These are phyloP conservation scores for Microtus ochrogaster DNA, from an alignment of 2,113 vertebrate species.

Conservation along the genomic window DNA sequence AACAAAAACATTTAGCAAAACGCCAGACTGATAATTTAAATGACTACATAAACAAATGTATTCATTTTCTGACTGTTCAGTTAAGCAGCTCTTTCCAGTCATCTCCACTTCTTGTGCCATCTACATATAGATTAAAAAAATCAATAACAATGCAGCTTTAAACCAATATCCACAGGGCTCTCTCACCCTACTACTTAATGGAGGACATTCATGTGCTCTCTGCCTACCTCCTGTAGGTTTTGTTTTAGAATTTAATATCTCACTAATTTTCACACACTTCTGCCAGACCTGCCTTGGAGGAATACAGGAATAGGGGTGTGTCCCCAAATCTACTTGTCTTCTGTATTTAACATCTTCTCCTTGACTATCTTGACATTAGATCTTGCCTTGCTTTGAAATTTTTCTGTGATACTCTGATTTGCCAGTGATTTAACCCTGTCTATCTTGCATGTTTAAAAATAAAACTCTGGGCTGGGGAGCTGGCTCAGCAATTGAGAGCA, in stretches of 20 bases:
- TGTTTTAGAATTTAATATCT: neutral
- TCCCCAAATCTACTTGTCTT: neutral
- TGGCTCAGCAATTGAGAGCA: neutral
- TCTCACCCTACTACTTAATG: neutral
- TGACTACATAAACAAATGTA: slow-evolving; percentile 31
- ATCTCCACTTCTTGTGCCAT: slow-evolving; percentile 22
- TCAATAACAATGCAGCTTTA: neutral
- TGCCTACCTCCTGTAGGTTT: neutral
- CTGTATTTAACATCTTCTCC: neutral
- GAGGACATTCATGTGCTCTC: neutral
- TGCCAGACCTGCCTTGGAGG: neutral
- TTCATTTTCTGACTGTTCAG: slow-evolving; percentile 33
- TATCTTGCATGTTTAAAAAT: neutral
- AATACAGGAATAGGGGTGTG: neutral
- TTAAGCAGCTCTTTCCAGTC: neutral
- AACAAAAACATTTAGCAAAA: slow-evolving; percentile 53
- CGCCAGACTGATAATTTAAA: slow-evolving; percentile 30
- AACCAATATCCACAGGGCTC: neutral
- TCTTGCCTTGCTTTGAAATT: neutral
- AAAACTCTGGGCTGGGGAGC: neutral
- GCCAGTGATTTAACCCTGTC: neutral
- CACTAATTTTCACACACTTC: neutral
- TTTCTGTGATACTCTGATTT: neutral
- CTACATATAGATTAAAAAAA: neutral
- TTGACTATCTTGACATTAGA: neutral